These are phyloP conservation scores for Stomorhina lunata DNA, from an alignment of 2,888 invertebrate genomes.

Conservation along the genomic window DNA sequence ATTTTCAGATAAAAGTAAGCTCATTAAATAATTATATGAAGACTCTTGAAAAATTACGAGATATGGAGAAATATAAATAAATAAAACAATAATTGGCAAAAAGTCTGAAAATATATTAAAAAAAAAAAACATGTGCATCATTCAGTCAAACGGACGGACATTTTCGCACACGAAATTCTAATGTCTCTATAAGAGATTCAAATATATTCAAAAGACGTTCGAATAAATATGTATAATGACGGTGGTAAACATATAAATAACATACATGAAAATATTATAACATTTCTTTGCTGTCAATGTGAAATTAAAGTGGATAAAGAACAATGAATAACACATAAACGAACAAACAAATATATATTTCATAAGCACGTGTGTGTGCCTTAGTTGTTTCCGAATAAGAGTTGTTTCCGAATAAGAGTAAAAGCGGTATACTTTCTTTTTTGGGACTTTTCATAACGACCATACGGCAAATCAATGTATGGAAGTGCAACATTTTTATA, in stretches of 20 bases:
- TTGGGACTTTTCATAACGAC: too few species aligned
- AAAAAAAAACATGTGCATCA: slow-evolving; percentile 12
- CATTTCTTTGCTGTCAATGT: too few species aligned
- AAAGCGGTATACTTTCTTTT: too few species aligned
- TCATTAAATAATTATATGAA: slow-evolving; percentile 19
- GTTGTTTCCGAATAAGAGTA: too few species aligned
- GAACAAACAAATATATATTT: too few species aligned
- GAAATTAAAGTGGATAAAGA: too few species aligned
- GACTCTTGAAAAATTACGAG: background rate
- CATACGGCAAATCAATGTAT: too few species aligned
- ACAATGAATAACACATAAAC: too few species aligned
- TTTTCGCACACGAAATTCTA: background rate
- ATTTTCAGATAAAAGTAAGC: slow-evolving; percentile 21
- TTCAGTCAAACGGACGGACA: background rate
- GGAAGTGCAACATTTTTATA: too few species aligned
- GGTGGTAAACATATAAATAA: background rate
- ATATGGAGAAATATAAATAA: background rate
- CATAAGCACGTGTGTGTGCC: too few species aligned
- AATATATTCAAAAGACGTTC: background rate
- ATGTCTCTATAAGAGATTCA: background rate
- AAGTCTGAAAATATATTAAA: background rate
- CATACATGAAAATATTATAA: too few species aligned
- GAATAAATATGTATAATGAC: background rate
- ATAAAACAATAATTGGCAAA: background rate
- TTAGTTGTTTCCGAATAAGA: too few species aligned